Base-by-base conservation (phyloP, 2,113 vertebrate genomes). In the Heteronetta atricapilla region DNA sequence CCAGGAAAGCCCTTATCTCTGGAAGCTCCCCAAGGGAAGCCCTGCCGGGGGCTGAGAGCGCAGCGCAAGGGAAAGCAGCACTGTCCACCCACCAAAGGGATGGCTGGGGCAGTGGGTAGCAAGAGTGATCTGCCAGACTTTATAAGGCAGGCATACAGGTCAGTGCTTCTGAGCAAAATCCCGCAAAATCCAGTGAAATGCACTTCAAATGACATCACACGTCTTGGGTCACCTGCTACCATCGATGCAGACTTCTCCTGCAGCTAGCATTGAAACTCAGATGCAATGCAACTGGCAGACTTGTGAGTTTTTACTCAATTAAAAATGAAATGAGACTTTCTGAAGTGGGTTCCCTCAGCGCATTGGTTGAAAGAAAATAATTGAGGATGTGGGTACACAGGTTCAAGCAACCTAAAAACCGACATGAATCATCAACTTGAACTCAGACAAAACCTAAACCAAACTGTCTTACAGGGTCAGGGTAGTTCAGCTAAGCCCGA, bases 11-110 rank as follows among this genome's bases (percentile, higher is more conserved):
- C 91, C 96, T 95, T 91, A 86, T 76, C 6, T 13, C 88, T 96
- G 89, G 94, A 93, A 92, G 63, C 69, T 87, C 68, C 96, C 0
- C 2, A 89, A 96, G 94, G 96, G 88, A 96, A 96, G 97, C 82
- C 94, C 82, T 95, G 66, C 67, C 60, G 11, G 4, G 4, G 83
- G 68, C 87, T 93, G 90, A 74, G 67, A 94, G 78, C 84, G 70
- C 46, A 79, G 80, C 80, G 70, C 50, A 79, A 15, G 20, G 33
- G 20, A 94, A 94, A 44, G 69, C 29, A 20, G 60, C 38, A 58
- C 91, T 36, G 90, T 96, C 87, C 92, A 78, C 90, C 93, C 83
- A 89, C 40, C 3, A 25, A 97, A 89, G 92, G 90, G 92, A 86
- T 96, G 93, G 93, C 33, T 89, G 0, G 1, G 94, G 82, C 95